phyloP scores from a whole-genome alignment of 2,797 vertebrate genomes.

The Enteromius thamalakanensis region DNA sequence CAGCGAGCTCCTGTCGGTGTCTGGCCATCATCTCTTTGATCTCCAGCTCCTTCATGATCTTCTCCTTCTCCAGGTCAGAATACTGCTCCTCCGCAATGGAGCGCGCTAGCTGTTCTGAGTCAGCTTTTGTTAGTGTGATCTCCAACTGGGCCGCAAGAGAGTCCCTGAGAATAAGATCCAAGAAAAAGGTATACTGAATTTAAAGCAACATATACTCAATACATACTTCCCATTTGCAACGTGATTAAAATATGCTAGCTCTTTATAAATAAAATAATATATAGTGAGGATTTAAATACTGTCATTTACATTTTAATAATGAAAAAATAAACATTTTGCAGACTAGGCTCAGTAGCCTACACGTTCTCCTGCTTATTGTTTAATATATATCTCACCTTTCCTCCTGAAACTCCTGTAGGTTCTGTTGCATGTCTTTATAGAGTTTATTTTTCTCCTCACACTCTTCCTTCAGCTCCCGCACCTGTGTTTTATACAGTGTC shows the following conservation, averaged over 20 bases:
- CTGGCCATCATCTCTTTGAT: slow-evolving; percentile 97
- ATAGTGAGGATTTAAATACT: not conserved
- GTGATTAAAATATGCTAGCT: too few relatives aligned
- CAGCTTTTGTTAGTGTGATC: slow-evolving; percentile 93
- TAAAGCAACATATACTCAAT: slow-evolving; percentile 25
- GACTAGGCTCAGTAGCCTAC: not conserved
- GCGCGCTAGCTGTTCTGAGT: slow-evolving; percentile 94
- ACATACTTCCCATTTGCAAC: not conserved
- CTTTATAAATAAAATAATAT: too few relatives aligned
- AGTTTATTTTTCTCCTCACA: slow-evolving; percentile 90
- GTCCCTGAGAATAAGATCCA: slow-evolving; percentile 74
- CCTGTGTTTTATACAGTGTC: slow-evolving; percentile 98
- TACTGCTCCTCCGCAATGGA: slow-evolving; percentile 97
- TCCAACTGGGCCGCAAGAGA: slow-evolving; percentile 91
- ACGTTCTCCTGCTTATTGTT: not conserved
- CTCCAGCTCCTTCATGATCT: slow-evolving; percentile 98
- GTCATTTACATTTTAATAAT: not conserved
- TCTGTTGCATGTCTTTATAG: slow-evolving; percentile 87
- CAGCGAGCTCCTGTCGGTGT: slow-evolving; percentile 91
- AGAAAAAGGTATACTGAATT: slow-evolving; percentile 15
- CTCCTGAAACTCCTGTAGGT: slow-evolving; percentile 87
- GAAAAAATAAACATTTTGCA: not conserved
- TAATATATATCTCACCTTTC: slow-evolving; percentile 82
- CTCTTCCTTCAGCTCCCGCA: slow-evolving; percentile 94
- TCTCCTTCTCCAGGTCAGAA: slow-evolving; percentile 96